Conservation (phyloP, 2,797 vertebrate genomes). For the Adelosebastes latens region DNA sequence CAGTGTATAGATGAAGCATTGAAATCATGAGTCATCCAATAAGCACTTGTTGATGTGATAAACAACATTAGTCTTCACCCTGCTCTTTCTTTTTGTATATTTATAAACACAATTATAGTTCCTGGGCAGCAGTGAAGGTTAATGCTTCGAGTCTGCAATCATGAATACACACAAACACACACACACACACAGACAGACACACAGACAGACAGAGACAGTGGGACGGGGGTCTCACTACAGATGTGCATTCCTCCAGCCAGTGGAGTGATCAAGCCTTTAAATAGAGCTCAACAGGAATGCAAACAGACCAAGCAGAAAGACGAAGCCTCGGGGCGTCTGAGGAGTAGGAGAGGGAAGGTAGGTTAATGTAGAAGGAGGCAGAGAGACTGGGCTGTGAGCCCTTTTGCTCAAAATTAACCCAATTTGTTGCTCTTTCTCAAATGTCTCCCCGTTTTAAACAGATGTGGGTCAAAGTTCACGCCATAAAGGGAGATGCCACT, state of each 20-base stretch:
- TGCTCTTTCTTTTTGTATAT: slow-evolving; percentile 27
- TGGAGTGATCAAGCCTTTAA: slow-evolving; percentile 70
- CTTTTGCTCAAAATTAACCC: neutral
- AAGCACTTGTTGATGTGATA: slow-evolving; percentile 57
- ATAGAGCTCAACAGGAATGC: slow-evolving; percentile 77
- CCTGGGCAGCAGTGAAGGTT: slow-evolving; percentile 3
- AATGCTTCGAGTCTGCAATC: neutral
- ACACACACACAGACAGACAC: neutral
- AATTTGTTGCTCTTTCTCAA: neutral
- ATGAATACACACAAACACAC: neutral
- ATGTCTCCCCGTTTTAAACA: neutral
- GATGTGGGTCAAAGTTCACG: slow-evolving; percentile 28
- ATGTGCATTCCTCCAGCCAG: slow-evolving; percentile 76
- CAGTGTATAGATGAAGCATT: slow-evolving; percentile 13
- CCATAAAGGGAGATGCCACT: neutral
- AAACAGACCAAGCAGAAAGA: slow-evolving; percentile 64
- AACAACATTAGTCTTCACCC: slow-evolving; percentile 40
- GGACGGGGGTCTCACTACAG: slow-evolving; percentile 61
- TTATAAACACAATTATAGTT: slow-evolving; percentile 19
- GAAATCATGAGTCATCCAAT: slow-evolving; percentile 31
- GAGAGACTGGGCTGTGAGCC: neutral
- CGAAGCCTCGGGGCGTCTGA: slow-evolving; percentile 43
- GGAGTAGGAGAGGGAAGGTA: slow-evolving; percentile 26
- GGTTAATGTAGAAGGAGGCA: neutral
- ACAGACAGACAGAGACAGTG: slow-evolving; percentile 15